phyloP scores from a whole-genome alignment of 2,113 vertebrate genomes.

The Pelmatolapia mariae region DNA sequence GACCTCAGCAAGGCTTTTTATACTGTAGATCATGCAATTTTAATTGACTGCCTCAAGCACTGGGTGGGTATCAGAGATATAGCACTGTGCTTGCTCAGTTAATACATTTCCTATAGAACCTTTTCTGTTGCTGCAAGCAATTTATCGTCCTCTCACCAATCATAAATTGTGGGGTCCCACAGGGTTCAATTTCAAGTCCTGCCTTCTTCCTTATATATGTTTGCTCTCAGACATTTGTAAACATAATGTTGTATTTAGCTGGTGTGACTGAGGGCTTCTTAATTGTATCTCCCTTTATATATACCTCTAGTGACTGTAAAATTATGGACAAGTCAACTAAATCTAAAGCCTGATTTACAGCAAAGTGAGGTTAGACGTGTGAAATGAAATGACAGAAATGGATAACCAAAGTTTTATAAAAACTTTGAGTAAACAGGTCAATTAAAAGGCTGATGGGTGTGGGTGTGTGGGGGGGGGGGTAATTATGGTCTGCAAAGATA shows the following conservation, averaged over 20 bases:
- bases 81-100: slow-evolving; percentile 27
- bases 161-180: slow-evolving; percentile 6
- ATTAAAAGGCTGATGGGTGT: not conserved
- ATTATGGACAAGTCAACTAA: fast-evolving
- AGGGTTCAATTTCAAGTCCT: slow-evolving; percentile 26
- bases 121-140: slow-evolving; percentile 12
- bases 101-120: slow-evolving; percentile 25
- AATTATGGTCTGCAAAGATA: not conserved
- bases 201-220: not conserved
- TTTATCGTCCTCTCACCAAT: slow-evolving; percentile 17
- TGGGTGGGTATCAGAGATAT: slow-evolving; percentile 16
- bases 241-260: not conserved
- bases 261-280: not conserved
- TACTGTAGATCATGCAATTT: slow-evolving; percentile 44
- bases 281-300: not conserved
- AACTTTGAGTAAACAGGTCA: not conserved
- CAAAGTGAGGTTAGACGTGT: not conserved
- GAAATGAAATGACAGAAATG: not conserved
- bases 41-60: slow-evolving; percentile 43
- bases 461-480: not conserved
- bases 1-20: slow-evolving; percentile 32
- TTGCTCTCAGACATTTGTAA: not conserved
- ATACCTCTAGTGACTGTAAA: not conserved
- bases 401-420: not conserved
- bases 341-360: not conserved